Evolutionary conservation across 2,113 vertebrate species (phyloP), one percentile per base, ranked within the genome.

Genomic region (Astur gentilis): DNA sequence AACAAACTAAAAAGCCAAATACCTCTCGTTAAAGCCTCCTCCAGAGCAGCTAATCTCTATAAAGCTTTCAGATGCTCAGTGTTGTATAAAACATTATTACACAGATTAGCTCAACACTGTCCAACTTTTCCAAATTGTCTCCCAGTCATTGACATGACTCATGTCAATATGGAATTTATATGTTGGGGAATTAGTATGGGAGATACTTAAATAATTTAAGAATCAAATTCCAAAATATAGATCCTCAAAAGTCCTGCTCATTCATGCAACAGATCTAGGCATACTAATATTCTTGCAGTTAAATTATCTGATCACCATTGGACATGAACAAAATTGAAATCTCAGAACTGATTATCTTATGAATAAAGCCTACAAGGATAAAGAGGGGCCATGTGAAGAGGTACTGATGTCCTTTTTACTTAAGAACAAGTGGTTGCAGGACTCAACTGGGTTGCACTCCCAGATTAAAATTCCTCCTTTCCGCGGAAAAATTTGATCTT

Each of bases 321-420:
- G 32, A 78, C 52, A 38, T 3, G 9, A 75, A 75, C 26, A 31
- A 36, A 86, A 52, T n/a, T 31, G 78, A 45, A 71, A 93, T 71
- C 32, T 66, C 31, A 0, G 22, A 65, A 83, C 8, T 66, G 50
- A 49, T 6, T 5, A 25, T 26, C 5, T 82, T 54, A 54, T 0
- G 2, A 65, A 32, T 76, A 42, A 58, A 42, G 26, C 27, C 70
- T 66, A 17, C 9, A 54, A n/a, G 38, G 50, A 52, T 47, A 40
- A 86, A 32, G 31, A 65, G 38, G n/a, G 18, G 25, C 29, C 52
- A 29, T 3, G 18, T 52, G 36, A 83, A 40, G 58, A 60, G 7
- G 16, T 55, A 54, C 13, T 42, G 12, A 49, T 52, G 42, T 50
- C 36, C 13, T 50, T 64, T 64, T n/a, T 65, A 52, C 36, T 23